These are phyloP conservation scores for Napeogenes inachia DNA, from an alignment of 2,888 invertebrate species.

Conservation along the genomic window DNA sequence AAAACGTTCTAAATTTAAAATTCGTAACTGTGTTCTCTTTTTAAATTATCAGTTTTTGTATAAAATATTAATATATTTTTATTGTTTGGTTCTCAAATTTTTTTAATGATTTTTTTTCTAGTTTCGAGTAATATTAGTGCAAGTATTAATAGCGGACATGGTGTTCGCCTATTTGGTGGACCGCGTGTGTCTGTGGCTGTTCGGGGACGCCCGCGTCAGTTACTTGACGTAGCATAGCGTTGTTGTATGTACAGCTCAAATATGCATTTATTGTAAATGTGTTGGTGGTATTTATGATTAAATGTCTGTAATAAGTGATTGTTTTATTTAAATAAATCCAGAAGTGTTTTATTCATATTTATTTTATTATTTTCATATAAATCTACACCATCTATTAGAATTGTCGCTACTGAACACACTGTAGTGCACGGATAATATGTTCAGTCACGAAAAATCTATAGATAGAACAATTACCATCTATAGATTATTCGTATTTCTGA, in stretches of 20 bases:
- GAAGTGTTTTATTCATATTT: neutral
- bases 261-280: slow-evolving; percentile 41
- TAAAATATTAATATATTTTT: slow-evolving; percentile 21
- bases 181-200: slow-evolving; percentile 88
- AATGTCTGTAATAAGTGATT: slow-evolving; percentile 6
- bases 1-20: too few relatives aligned
- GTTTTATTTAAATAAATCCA: slow-evolving; percentile 14
- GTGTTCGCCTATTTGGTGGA: slow-evolving; percentile 91
- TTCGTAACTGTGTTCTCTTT: too few relatives aligned
- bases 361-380: neutral
- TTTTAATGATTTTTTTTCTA: slow-evolving; percentile 64
- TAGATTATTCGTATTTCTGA: neutral
- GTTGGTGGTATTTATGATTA: slow-evolving; percentile 34
- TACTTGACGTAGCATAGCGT: slow-evolving; percentile 32
- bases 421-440: slow-evolving; percentile 14
- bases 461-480: neutral
- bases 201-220: slow-evolving; percentile 84
- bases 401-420: slow-evolving; percentile 19
- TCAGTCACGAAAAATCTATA: slow-evolving; percentile 19
- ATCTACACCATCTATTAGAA: slow-evolving; percentile 14
- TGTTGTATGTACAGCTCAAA: slow-evolving; percentile 33
- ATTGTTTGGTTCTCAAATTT: neutral
- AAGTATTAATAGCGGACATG: slow-evolving; percentile 91
- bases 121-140: slow-evolving; percentile 92
- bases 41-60: too few relatives aligned